phyloP scores from a whole-genome alignment of 2,113 vertebrate genomes.

The Myodes glareolus region DNA sequence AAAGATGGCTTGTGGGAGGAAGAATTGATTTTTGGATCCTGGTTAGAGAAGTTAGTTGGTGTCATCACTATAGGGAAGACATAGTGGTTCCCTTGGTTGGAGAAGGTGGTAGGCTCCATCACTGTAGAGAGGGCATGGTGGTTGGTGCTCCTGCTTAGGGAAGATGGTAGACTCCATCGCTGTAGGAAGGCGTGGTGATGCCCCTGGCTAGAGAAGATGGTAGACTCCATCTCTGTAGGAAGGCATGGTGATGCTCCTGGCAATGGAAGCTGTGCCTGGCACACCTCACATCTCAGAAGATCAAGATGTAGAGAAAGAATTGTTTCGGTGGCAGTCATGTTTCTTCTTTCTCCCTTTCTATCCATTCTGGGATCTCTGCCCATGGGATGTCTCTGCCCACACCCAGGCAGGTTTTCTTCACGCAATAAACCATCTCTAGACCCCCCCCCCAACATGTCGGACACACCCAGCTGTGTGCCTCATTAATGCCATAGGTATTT shows the following conservation, averaged over 20 bases:
- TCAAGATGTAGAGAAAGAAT: not conserved
- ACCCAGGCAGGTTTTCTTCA: not conserved
- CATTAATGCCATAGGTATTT: not conserved
- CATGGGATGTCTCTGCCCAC: not conserved
- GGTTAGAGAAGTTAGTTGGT: not conserved
- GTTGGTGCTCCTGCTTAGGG: no score
- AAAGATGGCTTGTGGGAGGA: not conserved
- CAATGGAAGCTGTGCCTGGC: not conserved
- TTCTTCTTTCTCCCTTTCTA: not conserved
- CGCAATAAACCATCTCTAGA: not conserved
- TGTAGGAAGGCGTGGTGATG: no score
- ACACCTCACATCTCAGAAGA: not conserved
- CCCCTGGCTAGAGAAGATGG: no score
- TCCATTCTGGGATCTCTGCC: no score
- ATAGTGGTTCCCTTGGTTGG: no score
- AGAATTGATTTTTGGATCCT: no score
- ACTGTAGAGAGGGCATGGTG: no score
- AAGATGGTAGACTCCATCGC: no score
- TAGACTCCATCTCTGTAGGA: no score
- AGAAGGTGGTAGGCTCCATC: no score
- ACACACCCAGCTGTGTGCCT: not conserved
- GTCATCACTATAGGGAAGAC: not conserved
- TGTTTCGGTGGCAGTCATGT: no score
- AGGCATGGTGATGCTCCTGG: not conserved
- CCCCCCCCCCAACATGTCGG: not conserved